Base-by-base conservation (phyloP, 2,113 vertebrate genomes). In the Antechinus flavipes region DNA sequence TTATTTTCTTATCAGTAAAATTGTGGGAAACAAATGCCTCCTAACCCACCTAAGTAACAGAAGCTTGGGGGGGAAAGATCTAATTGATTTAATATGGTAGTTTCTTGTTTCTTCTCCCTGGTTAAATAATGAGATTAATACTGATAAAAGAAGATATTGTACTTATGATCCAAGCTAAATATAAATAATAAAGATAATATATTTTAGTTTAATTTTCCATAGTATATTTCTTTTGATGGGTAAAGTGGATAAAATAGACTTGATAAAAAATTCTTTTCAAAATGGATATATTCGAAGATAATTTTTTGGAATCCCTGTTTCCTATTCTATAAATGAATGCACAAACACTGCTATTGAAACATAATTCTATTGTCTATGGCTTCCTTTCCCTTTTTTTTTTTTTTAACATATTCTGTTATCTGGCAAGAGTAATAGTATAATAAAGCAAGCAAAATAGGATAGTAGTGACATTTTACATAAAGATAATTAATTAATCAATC, bases 401-500 rank as follows among this genome's bases (percentile, higher is more conserved):
- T 52, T 52, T 3, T 96, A 91, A 54, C 27, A 92, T 92, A 46
- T 0, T 0, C 89, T 97, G 22, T 91, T 96, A 94, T 94, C 23
- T 91, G 55, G 94, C 89, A 96, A 90, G 14, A 92, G 42, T 94
- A 92, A 89, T 94, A 6, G 42, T 27, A 96, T 47, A 95, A 95
- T 90, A 90, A 96, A 93, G 3, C 53, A 93, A 94, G 90, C 26
- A 61, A 94, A 95, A 91, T 26, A 94, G 2, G 46, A 53, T 27
- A 42, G 52, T 24, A 54, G 89, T 95, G 96, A 42, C 49, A 52
- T 58, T 96, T 95, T 93, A 49, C 68, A 95, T 94, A 49, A 93
- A 94, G 53, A 96, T 96, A 94, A 96, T 94, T 91, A 94, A 93
- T 95, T 35, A 95, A 61, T 96, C 94, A 94, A 23, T 95, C 42